Evolutionary conservation across 92 coral and sea anemone genomes (phyloP).

Genomic region (Metridium senile): DNA sequence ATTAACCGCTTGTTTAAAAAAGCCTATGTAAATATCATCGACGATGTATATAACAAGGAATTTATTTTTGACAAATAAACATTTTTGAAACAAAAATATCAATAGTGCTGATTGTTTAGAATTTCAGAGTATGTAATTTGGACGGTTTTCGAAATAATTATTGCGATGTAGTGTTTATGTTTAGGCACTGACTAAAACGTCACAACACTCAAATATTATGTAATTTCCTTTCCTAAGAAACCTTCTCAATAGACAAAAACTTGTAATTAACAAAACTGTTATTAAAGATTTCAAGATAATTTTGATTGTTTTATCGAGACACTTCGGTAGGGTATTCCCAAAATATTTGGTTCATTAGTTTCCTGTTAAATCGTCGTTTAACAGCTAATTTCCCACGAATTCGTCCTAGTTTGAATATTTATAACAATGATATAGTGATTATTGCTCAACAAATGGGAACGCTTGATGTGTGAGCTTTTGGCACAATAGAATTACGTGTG

Average conservation of each 20-base stretch:
- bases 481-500: not conserved
- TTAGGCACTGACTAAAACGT: not conserved
- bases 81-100: constrained; percentile 5
- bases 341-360: not conserved
- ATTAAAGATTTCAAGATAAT: not conserved
- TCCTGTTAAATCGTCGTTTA: too few species aligned
- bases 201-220: not conserved
- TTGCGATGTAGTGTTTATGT: not conserved
- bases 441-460: constrained; percentile 3
- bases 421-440: not conserved
- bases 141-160: not conserved
- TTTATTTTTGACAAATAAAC: constrained; percentile 28
- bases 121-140: not conserved
- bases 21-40: not conserved
- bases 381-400: constrained; percentile 8
- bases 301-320: too few species aligned
- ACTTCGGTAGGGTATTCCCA: too few species aligned
- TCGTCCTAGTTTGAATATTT: not conserved
- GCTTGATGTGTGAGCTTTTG: not conserved
- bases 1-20: too few species aligned
- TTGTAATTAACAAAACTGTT: not conserved
- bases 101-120: not conserved
- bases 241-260: not conserved
- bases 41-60: not conserved
- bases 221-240: not conserved